Evolutionary conservation across 1,140 invertebrate species (phyloP).

Genomic region (Mycetomoellerius zeteki): DNA sequence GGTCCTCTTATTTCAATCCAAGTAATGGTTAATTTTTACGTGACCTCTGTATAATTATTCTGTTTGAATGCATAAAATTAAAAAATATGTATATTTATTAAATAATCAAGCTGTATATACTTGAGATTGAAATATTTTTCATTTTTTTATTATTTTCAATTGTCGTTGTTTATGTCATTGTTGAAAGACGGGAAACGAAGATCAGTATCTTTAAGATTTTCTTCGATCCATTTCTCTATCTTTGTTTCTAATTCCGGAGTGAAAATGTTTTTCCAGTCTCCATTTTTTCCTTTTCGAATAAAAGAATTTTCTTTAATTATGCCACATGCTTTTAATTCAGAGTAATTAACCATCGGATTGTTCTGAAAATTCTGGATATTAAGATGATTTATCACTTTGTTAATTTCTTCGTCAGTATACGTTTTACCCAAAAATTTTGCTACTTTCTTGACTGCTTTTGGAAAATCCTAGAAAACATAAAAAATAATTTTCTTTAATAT

Average conservation of each 20-base stretch:
- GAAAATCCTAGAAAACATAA: constrained; percentile 64
- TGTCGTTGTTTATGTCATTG: constrained; percentile 52
- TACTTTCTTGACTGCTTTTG: constrained; percentile 79
- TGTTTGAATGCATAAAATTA: not conserved
- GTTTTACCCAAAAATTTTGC: constrained; percentile 89
- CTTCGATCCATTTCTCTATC: constrained; percentile 89
- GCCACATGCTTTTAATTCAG: constrained; percentile 88
- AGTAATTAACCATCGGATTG: constrained; percentile 88
- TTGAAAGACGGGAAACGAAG: constrained; percentile 86
- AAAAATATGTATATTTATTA: not conserved
- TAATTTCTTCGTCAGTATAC: constrained; percentile 87
- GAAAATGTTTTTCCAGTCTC: constrained; percentile 90
- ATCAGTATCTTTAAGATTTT: constrained; percentile 88
- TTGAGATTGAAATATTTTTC: not conserved
- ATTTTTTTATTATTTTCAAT: not conserved
- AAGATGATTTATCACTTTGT: constrained; percentile 88
- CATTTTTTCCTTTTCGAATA: constrained; percentile 89
- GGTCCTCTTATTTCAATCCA: no score
- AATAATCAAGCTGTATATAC: not conserved
- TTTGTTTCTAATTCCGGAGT: constrained; percentile 87
- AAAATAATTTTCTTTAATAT: not conserved
- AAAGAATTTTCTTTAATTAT: constrained; percentile 87
- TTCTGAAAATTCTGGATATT: constrained; percentile 91
- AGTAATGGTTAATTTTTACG: no score
- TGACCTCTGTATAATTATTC: no score